Evolutionary conservation across 2,888 invertebrate genomes (phyloP), one percentile per base, ranked within the genome.

Genomic region (Calameuta filiformis): DNA sequence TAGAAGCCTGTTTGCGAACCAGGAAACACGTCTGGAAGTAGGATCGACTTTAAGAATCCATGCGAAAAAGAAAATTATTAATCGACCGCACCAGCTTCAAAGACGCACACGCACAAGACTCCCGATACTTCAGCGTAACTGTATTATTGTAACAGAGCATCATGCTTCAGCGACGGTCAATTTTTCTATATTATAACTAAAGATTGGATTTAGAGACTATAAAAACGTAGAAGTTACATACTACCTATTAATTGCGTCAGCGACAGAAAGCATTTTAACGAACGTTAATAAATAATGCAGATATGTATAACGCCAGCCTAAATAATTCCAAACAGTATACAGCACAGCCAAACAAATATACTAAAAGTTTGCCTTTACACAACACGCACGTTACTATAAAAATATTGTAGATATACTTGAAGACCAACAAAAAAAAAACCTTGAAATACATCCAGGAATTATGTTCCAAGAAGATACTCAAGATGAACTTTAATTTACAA

Each of bases 1-100:
- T 91, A 91, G 78, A 90, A 91, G 31, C 91, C 91, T 68, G 91
- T 90, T 86, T 91, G 91, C 15, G 91, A 90, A 68, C 90, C 91
- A 77, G 91, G 89, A 79, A 91, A 91, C 35, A 91, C 91, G 75
- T 91, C 91, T 90, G 82, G 71, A 86, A 86, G 82, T 35, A 69
- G 71, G 33, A 71, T 34, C 31, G 34, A 71, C 71, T 31, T 71
- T 71, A 56, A 56, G 56, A 56, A 56, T 56, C 56, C 56, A 56
- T 56, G 56, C 56, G 56, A 56, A 56, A 56, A 56, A 56, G 56
- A 56, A 56, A 56, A 56, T 56, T 56, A 56, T 56, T 56, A 56
- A 56, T 56, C 56, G 56, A 56, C 56, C 56, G 56, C 56, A 56
- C 56, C 56, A 56, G 56, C 56, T 56, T 56, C 56, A 56, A 56